Evolutionary conservation across 2,888 invertebrate species (phyloP), one percentile per base, ranked within the genome.

Genomic region (Cremastobaeus sp.): DNA sequence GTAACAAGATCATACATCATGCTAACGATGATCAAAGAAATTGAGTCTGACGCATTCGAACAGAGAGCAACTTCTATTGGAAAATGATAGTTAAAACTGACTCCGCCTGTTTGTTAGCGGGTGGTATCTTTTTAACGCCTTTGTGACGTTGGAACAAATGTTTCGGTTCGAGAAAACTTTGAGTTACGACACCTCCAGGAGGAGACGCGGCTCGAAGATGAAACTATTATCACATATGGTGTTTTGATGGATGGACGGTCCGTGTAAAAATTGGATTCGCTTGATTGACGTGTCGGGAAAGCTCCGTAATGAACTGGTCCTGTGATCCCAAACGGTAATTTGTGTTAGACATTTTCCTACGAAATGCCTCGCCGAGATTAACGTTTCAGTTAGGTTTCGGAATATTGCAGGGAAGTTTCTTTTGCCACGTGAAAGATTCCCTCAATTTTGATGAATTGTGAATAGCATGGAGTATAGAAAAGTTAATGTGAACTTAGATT

Each of bases 401-500:
- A 57, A 41, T 28, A n/a, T n/a, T n/a, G n/a, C n/a, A n/a, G n/a
- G n/a, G n/a, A n/a, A n/a, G n/a, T n/a, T n/a, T n/a, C n/a, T n/a
- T n/a, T n/a, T n/a, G n/a, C n/a, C n/a, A n/a, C n/a, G 41, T 11
- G 28, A 55, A 55, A 70, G 43, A 43, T 57, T 64, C 37, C 11
- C 28, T 43, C 62, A 43, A 41, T 43, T 34, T 64, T 64, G 9
- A 14, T 57, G 57, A 71, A 48, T 45, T 50, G 25, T 35, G 28
- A 50, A 18, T 2, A 32, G 17, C 39, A 60, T 59, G 39, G 54
- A 54, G 25, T 54, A 70, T 64, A 57, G 52, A 65, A 65, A 65
- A 65, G 52, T 72, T 72, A 72, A 65, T 65, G 72, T 54, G 20
- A 72, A 72, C 64, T 71, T 70, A 59, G 39, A 65, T 52, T 65